Base-by-base conservation (phyloP, 2,113 vertebrate species). In the Tychaedon coryphoeus region DNA sequence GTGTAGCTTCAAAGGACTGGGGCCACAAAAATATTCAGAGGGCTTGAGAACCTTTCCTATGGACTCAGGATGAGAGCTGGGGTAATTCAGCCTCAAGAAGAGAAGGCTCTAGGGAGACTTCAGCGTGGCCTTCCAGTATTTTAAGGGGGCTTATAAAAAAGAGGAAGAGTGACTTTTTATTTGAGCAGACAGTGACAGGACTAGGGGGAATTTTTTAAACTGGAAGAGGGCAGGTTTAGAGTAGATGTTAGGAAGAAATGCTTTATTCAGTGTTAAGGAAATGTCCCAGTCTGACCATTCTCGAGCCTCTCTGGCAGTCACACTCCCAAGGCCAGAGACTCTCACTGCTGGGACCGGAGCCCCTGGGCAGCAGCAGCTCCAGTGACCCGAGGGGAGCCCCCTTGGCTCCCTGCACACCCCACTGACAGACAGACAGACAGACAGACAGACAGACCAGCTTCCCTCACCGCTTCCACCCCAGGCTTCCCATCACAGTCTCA, bases 391-490 rank as follows among this genome's bases (percentile, higher is more conserved):
- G 10, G 8, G 34, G 17, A 57, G n/a, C 22, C 43, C 25, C 11
- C 75, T 12, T 56, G 50, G 2, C 14, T 16, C 57, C 25, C 67
- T 50, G 84, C 36, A 56, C 50, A 13, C 31, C 14, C 57, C 50
- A 22, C 53, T 42, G 31, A 31, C 31, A 36, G 14, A 9, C 40
- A 43, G 18, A 45, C 43, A 45, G 43, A 45, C 36, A 36, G 36
- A 36, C 43, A 45, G 14, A 9, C 40, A 57, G 50, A 14, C 34
- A 43, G 26, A 33, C 7, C 25, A 50, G 14, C 9, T 3, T 13
- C 26, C 31, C 42, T 88, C 51, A 36, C 25, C 0, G 0, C 16
- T 50, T 18, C 1, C 47, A 15, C 1, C 6, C 8, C 19, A 6
- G 3, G 25, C 28, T 19, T 81, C 40, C 29, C 42, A 33, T 17